Conservation (phyloP, 2,113 vertebrate genomes). For the Nibea albiflora region DNA sequence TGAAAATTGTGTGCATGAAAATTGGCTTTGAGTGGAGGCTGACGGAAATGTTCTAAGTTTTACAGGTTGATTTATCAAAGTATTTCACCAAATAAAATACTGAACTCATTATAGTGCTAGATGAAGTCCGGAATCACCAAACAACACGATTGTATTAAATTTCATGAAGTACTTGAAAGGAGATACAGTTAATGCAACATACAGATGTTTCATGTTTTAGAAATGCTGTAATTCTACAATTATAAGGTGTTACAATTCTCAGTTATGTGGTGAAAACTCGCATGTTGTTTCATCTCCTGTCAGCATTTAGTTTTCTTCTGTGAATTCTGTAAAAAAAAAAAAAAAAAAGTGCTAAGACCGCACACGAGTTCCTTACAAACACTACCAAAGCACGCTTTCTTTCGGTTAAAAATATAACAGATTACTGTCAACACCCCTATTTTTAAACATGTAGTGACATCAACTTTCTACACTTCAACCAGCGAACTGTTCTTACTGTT, state of each 20-base stretch:
- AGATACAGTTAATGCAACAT: not conserved
- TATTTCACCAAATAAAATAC: not conserved
- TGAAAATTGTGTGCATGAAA: no score
- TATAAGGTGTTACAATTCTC: not conserved
- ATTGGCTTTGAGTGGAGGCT: no score
- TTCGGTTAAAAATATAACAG: not conserved
- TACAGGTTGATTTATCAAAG: not conserved
- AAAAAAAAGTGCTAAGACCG: not conserved
- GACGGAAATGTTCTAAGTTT: not conserved
- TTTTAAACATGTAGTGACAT: not conserved
- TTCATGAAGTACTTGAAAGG: not conserved
- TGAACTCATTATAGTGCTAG: not conserved
- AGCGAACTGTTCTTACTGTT: not conserved
- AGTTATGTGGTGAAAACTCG: not conserved
- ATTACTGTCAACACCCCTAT: not conserved
- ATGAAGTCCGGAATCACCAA: not conserved
- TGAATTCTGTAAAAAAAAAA: not conserved
- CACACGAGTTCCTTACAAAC: not conserved
- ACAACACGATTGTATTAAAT: not conserved
- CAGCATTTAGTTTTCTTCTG: not conserved
- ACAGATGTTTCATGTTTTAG: not conserved
- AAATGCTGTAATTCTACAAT: not conserved
- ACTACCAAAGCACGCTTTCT: slow-evolving; percentile 2
- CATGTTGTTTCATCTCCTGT: not conserved
- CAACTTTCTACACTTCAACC: not conserved